Conservation (phyloP, 2,113 vertebrate species). For the Trogon surrucura region DNA sequence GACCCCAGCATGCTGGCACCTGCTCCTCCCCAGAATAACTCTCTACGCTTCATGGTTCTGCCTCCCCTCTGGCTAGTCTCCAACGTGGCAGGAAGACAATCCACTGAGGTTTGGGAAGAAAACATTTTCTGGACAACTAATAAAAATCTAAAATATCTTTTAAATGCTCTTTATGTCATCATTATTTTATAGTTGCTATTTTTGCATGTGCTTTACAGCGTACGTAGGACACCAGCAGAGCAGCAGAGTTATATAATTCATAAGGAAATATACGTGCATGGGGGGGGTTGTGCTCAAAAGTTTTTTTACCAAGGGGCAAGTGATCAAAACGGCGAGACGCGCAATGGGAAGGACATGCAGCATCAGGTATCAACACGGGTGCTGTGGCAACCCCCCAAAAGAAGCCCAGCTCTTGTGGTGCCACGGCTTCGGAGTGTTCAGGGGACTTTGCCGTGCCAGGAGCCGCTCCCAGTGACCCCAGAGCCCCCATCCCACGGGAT, state of each 20-base stretch:
- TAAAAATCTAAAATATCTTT: too few relatives aligned
- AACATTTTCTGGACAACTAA: not conserved
- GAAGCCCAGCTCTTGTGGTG: rapidly evolving
- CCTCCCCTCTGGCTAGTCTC: not conserved
- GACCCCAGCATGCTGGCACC: not conserved
- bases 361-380: rapidly evolving
- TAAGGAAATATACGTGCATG: rapidly evolving
- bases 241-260: rapidly evolving
- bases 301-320: rapidly evolving
- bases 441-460: rapidly evolving
- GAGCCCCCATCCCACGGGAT: too few relatives aligned
- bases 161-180: too few relatives aligned
- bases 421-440: rapidly evolving
- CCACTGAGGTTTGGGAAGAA: rapidly evolving
- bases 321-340: not conserved
- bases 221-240: rapidly evolving
- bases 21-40: too few relatives aligned
- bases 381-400: not conserved
- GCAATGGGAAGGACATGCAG: not conserved
- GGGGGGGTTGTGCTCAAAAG: rapidly evolving
- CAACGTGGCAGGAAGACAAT: not conserved
- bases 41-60: rapidly evolving
- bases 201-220: not conserved
- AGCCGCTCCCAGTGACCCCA: not conserved
- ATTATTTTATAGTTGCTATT: too few relatives aligned